Evolutionary conservation across 2,888 invertebrate genomes (phyloP), one percentile per base, ranked within the genome.

Genomic region (Eupithecia subumbrata): DNA sequence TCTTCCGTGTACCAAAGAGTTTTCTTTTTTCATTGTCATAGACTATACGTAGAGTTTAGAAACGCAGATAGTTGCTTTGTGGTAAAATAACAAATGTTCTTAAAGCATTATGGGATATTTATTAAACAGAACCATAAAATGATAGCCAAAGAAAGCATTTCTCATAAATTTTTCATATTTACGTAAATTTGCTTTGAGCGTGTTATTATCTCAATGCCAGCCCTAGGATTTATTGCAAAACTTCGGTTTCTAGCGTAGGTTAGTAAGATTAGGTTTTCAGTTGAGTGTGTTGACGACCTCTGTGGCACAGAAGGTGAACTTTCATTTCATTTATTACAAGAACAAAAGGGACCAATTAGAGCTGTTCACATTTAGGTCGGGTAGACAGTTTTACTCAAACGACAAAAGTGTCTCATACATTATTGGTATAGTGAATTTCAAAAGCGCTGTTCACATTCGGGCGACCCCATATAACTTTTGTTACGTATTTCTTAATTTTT

Each of bases 161-260:
- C 22, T 56, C 11, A 56, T 11, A n/a, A 56, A 56, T 22, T 56
- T 56, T 56, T 9, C 22, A 12, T 22, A 56, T 22, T n/a, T 52
- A n/a, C 56, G 22, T 56, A 1, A 52, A 22, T 56, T 56, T 3
- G 56, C 22, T 56, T 56, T 56, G 52, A 22, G 52, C 52, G 52
- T 56, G 22, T 56, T n/a, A 52, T n/a, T 52, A n/a, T n/a, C 11
- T 22, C 4, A 56, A 22, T 56, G 22, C 4, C 56, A 30, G 12
- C 66, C 72, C 72, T 72, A 48, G 22, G 66, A 72, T 72, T 66
- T 72, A 72, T 72, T 34, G 9, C 72, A 66, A 30, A 45, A 64
- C 64, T 71, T 64, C 34, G 9, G 34, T 34, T 64, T 34, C 14
- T 34, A 64, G 34, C 18, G 8, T 18, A 63, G 64, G 18, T 34